Conservation (phyloP, 1,140 invertebrate species). For the Drosophila parabipectinata region DNA sequence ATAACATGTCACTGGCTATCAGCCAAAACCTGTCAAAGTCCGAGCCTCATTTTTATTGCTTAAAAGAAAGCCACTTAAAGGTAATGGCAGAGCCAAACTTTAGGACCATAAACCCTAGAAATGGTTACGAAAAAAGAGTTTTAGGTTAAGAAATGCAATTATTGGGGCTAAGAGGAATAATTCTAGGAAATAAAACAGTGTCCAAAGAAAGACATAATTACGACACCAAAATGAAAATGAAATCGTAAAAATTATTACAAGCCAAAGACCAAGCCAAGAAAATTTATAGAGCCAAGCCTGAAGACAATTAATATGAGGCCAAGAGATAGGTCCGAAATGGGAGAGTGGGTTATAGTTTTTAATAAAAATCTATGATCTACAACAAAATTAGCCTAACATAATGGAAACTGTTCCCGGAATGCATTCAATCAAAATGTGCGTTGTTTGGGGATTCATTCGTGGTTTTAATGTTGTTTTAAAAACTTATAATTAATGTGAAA, state of each 20-base stretch:
- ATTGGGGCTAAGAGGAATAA: conserved; percentile 30
- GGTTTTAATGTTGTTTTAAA: conserved; percentile 69
- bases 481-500: conserved; percentile 81
- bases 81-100: conserved; percentile 35
- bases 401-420: conserved; percentile 73
- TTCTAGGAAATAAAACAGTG: conserved; percentile 55
- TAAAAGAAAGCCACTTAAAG: conserved; percentile 16
- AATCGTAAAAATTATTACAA: conserved; percentile 71
- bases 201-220: conserved; percentile 56
- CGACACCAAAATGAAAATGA: conserved; percentile 46
- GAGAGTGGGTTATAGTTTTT: conserved; percentile 43
- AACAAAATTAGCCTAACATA: conserved; percentile 68
- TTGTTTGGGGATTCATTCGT: conserved; percentile 14
- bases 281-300: conserved; percentile 31
- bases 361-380: conserved; percentile 71
- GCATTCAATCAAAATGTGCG: conserved; percentile 75
- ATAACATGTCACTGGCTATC: conserved; percentile 16
- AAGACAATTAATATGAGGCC: conserved; percentile 28
- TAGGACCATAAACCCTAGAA: conserved; percentile 4
- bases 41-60: conserved; percentile 16
- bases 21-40: conserved; percentile 5
- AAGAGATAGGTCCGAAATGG: background rate
- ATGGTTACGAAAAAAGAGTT: conserved; percentile 33
- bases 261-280: conserved; percentile 37
- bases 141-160: conserved; percentile 54